Base-by-base conservation (phyloP, 1,140 invertebrate species). In the Drosophila gunungcola region DNA sequence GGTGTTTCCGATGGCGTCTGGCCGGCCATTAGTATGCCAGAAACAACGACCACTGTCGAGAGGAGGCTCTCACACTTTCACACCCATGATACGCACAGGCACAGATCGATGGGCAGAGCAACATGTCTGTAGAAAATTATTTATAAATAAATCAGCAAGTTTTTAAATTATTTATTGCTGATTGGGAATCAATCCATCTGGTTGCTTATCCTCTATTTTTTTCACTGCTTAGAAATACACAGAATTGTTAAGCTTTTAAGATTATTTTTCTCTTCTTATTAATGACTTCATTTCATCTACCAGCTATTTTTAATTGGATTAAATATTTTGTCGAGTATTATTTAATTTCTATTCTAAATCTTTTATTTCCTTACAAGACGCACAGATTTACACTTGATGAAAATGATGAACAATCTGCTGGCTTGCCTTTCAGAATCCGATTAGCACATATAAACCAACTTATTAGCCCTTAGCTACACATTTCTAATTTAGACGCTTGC, bases 1-100 rank as follows among this genome's bases (percentile, higher is more conserved):
- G 67, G 67, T 55, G 64, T 80, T 80, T 73, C 62, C 82, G 85
- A 85, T 85, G 78, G 81, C 81, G 78, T 80, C 81, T 80, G 81
- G 49, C 73, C 75, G 73, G 58, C 81, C 68, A 85, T 85, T 85
- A 85, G 77, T 85, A 73, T 56, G 58, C 61, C 62, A 49, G 46
- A 29, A 61, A n/a, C 48, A 55, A 57, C 49, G 53, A 52, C 41
- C 45, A 46, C 49, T n/a, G 62, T 29, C 36, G 25, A 36, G 21
- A 42, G 32, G 25, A n/a, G 41, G 10, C 5, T 9, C 55, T 64
- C 61, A 45, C 61, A 45, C 54, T 36, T 60, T 63, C 61, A 42
- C 39, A 68, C 52, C 27, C 39, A 42, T 16, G 9, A 4, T 1
- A 48, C 5, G 12, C 49, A 52, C 10, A 10, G 27, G 48, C 32